These are phyloP conservation scores for Plestiodon gilberti DNA, from an alignment of 2,113 vertebrate genomes.

Conservation along the genomic window DNA sequence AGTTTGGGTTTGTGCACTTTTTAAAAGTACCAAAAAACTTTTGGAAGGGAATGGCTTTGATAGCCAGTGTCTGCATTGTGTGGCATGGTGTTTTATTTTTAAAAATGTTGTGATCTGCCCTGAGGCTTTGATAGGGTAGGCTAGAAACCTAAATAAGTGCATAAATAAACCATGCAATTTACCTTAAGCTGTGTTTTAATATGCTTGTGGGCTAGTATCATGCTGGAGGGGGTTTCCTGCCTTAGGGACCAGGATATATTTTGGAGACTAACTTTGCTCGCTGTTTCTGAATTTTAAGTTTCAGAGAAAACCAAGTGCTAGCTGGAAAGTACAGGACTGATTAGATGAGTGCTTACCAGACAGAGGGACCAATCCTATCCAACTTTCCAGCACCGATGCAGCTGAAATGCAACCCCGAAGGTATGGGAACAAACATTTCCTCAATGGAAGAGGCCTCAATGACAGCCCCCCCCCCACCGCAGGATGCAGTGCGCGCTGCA, in stretches of 20 bases:
- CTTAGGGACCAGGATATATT: rapidly evolving
- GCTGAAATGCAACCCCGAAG: no score
- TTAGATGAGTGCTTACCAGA: background rate
- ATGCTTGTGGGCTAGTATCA: background rate
- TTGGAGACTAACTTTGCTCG: background rate
- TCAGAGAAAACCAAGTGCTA: background rate
- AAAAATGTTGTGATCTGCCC: background rate
- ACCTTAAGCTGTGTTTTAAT: background rate
- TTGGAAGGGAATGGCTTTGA: background rate
- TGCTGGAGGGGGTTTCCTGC: background rate
- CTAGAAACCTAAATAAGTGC: background rate
- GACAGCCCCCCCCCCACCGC: no score
- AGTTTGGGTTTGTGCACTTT: background rate
- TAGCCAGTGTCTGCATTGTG: background rate
- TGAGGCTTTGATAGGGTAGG: background rate
- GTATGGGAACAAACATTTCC: no score
- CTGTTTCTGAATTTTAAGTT: background rate
- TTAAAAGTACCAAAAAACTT: background rate
- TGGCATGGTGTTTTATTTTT: background rate
- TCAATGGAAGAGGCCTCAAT: no score
- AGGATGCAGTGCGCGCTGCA: no score
- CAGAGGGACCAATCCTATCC: no score
- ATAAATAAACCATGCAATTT: background rate
- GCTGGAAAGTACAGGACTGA: background rate
- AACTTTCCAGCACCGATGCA: no score